Evolutionary conservation across 2,113 vertebrate genomes (phyloP).

Genomic region (Rhinopithecus roxellana): DNA sequence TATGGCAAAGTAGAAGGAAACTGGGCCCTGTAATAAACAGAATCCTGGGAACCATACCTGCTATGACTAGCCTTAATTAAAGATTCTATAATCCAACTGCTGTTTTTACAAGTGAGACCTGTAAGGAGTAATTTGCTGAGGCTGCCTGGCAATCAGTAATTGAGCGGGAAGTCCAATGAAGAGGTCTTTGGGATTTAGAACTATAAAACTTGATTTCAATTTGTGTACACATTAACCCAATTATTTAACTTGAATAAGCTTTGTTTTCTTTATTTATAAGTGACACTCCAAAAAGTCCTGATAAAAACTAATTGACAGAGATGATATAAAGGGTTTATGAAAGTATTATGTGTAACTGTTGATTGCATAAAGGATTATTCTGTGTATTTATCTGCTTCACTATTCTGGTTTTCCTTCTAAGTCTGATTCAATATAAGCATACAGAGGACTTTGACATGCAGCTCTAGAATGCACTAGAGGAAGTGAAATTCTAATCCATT

Average conservation of each 20-base stretch:
- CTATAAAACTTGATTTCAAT: neutral
- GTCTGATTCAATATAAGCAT: neutral
- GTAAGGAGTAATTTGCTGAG: neutral
- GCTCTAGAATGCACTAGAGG: neutral
- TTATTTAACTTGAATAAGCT: neutral
- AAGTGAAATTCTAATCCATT: neutral
- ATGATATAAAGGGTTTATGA: neutral
- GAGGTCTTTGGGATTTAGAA: neutral
- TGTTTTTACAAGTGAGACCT: neutral
- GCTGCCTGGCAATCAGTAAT: neutral
- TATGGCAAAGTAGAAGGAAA: neutral
- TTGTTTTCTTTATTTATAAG: slow-evolving; percentile 26
- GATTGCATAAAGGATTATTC: neutral
- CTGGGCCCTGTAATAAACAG: neutral
- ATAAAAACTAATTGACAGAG: neutral
- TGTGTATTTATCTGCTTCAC: neutral
- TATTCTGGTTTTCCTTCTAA: neutral
- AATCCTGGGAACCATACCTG: neutral
- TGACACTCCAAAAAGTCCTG: neutral
- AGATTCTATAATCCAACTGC: neutral
- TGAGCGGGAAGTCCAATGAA: neutral
- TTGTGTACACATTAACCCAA: neutral
- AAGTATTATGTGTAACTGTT: neutral
- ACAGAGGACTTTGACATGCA: neutral
- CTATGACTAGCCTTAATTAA: neutral